These are phyloP conservation scores for Elephantulus edwardii DNA, from an alignment of 2,113 vertebrate genomes.

Conservation along the genomic window DNA sequence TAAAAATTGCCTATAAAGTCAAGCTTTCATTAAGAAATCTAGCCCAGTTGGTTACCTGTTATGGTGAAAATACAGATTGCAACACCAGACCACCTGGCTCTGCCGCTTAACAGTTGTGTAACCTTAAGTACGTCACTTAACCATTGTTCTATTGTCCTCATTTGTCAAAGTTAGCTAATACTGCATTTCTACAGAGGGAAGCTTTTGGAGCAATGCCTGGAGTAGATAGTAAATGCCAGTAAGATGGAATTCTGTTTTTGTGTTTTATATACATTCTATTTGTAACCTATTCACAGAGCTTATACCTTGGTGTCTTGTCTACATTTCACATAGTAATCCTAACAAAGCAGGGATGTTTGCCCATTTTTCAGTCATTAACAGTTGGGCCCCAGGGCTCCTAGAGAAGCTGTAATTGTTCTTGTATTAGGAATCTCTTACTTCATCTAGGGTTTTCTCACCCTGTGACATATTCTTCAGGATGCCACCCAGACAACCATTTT, in stretches of 20 bases:
- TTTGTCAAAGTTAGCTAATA: background rate
- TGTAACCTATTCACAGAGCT: background rate
- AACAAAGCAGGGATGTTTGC: background rate
- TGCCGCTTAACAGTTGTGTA: background rate
- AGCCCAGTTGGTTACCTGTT: too few relatives aligned
- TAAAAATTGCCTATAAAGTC: too few relatives aligned
- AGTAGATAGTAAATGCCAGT: background rate
- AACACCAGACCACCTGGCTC: background rate
- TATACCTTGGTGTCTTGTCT: background rate
- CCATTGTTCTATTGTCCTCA: background rate
- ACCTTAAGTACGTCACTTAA: background rate
- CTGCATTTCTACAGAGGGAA: background rate
- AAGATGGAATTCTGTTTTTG: background rate
- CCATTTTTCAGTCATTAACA: constrained; percentile 6
- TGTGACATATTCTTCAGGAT: background rate
- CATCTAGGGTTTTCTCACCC: background rate
- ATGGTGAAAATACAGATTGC: too few relatives aligned
- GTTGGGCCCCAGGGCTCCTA: background rate
- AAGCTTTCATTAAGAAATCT: too few relatives aligned
- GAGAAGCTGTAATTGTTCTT: background rate
- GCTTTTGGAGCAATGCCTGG: background rate
- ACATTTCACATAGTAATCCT: background rate
- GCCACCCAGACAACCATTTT: background rate
- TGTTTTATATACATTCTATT: background rate
- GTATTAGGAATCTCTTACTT: background rate